Percentiles rank a stretch among this genome's conserved stretches.
These are phyloP conservation scores for Meiosimyza decipiens DNA, from an alignment of 2,888 invertebrate genomes.

Conservation along the genomic window DNA sequence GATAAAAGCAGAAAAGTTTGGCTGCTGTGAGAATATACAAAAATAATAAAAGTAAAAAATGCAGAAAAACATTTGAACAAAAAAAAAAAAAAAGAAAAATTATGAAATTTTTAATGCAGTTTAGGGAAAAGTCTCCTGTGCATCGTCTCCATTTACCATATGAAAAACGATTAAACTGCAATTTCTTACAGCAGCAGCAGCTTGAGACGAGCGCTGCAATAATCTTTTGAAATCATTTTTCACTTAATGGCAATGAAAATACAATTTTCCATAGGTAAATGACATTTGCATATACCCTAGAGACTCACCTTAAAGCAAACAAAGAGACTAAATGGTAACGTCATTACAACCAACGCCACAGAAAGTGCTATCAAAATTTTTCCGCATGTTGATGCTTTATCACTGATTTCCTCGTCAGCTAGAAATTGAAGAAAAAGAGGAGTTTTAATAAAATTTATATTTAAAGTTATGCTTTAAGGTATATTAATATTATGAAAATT, in stretches of 20 bases:
- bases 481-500: too few relatives aligned
- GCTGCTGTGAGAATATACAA: too few relatives aligned
- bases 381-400: conserved; percentile 81
- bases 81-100: not conserved
- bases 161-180: not conserved
- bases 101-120: not conserved
- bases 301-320: conserved; percentile 89
- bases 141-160: not conserved
- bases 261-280: too few relatives aligned
- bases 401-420: conserved; percentile 73
- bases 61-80: not conserved
- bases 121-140: not conserved
- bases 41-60: not conserved
- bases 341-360: conserved; percentile 83
- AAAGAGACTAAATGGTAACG: conserved; percentile 92
- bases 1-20: conserved; percentile 12
- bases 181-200: not conserved
- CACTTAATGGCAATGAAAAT: not conserved
- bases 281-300: too few relatives aligned
- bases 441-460: conserved; percentile 2
- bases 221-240: conserved; percentile 11
- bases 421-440: conserved; percentile 52
- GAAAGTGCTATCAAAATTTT: conserved; percentile 84
- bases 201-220: too few relatives aligned
- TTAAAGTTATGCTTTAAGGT: too few relatives aligned